Percentiles rank a stretch among this genome's conserved stretches.
Evolutionary conservation across 2,888 invertebrate genomes (phyloP).

Genomic region (Plemyria rubiginata): DNA sequence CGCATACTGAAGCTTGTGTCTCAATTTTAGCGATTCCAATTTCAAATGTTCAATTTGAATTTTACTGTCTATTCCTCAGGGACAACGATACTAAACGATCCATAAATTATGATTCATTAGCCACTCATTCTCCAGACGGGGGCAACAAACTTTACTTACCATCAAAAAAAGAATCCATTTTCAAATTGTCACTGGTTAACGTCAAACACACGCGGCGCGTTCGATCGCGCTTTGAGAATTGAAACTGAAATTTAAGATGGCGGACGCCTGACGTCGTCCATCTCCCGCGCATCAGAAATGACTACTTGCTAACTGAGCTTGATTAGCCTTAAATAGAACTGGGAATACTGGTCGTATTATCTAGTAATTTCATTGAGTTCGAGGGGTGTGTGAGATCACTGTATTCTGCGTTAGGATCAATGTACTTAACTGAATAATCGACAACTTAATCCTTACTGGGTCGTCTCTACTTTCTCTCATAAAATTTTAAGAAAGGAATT

Average conservation of each 20-base stretch:
- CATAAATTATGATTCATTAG: constrained; percentile 29
- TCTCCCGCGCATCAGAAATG: constrained; percentile 75
- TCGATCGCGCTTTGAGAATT: constrained; percentile 65
- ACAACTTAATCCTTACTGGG: constrained; percentile 4
- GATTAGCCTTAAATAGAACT: constrained; percentile 87
- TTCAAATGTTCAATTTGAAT: constrained; percentile 4
- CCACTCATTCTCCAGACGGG: constrained; percentile 11
- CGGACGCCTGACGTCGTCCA: constrained; percentile 57
- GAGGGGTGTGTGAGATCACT: constrained; percentile 68
- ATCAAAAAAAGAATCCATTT: constrained; percentile 61
- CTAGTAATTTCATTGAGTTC: constrained; percentile 84
- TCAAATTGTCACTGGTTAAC: constrained; percentile 71
- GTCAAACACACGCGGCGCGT: constrained; percentile 71
- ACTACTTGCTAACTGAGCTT: constrained; percentile 86
- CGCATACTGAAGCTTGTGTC: no score
- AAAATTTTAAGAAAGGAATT: no score
- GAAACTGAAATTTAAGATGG: constrained; percentile 68
- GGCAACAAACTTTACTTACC: constrained; percentile 47
- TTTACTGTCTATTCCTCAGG: constrained; percentile 20
- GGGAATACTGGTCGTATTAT: constrained; percentile 76
- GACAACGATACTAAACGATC: constrained; percentile 10
- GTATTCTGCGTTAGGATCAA: constrained; percentile 56
- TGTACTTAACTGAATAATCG: constrained; percentile 36
- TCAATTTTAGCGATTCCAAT: not conserved
- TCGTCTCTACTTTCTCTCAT: constrained; percentile 3